Evolutionary conservation across 2,888 invertebrate species (phyloP), one percentile per base, ranked within the genome.

Genomic region (Mythimna albipuncta): DNA sequence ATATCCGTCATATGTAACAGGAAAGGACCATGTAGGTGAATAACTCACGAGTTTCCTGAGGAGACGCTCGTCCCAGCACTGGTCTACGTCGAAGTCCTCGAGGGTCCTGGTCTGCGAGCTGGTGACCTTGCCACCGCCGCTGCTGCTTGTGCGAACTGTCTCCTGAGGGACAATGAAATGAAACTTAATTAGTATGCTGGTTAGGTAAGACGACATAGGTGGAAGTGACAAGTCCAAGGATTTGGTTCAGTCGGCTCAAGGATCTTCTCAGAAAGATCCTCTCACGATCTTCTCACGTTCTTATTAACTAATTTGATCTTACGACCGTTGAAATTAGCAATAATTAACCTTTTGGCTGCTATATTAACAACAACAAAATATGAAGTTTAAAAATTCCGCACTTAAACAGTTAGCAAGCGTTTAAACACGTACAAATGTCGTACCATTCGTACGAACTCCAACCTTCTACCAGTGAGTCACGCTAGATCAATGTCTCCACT

Each of bases 1-100:
- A 54, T 10, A 10, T 21, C 10, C 10, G 4, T 21, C 3, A n/a
- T 54, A 21, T n/a, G 52, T 54, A 6, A 54, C 1, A 47, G 5
- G 16, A 16, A 50, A 47, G 16, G 50, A 19, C 0, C 13, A 11
- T 13, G 11, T 13, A 44, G 44, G 13, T 44, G 44, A 44, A 47
- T 47, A 41, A 61, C 97, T 97, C 92, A 98, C 98, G 94, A 98
- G 97, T 94, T 97, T 96, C 91, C 97, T 97, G 77, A 98, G 97
- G 77, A 97, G 96, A 88, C 97, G 96, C 92, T 98, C 98, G 97
- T 98, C 98, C 97, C 97, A 98, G 95, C 98, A 97, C 92, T 97
- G 97, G 91, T 98, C 97, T 87, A 98, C 96, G 93, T 97, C 97
- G 64, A 94, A 63, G 76, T 94, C 93, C 81, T 93, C 90, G 44